These are phyloP conservation scores for Zoroaster sp. DNA, from an alignment of 53 echinoderm and acorn worm species.

Conservation along the genomic window DNA sequence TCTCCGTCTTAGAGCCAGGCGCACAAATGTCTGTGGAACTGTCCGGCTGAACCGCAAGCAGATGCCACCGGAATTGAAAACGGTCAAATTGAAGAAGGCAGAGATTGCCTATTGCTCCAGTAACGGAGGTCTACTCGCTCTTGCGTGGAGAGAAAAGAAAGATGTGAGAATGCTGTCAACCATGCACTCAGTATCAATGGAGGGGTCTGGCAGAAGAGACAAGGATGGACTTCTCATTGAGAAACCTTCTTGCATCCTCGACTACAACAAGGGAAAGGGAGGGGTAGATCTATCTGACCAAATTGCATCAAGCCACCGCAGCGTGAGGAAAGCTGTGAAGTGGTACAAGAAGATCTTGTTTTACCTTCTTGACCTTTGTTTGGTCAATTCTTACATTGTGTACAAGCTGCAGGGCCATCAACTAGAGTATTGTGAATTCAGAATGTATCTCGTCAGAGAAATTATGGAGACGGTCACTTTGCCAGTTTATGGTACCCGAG, in stretches of 20 bases:
- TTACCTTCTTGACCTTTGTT: neutral
- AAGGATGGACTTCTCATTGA: neutral
- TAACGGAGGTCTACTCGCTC: slow-evolving; percentile 29
- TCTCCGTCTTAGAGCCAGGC: neutral
- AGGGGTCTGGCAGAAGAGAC: neutral
- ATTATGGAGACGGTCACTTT: neutral
- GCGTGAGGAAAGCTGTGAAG: slow-evolving; percentile 20
- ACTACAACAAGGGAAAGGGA: slow-evolving; percentile 6
- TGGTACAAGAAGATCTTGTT: slow-evolving; percentile 49
- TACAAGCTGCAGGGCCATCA: neutral
- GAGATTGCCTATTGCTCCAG: neutral
- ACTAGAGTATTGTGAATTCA: neutral
- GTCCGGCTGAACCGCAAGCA: slow-evolving; percentile 16
- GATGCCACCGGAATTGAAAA: slow-evolving; percentile 17
- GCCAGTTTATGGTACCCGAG: too few species aligned
- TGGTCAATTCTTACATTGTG: slow-evolving; percentile 24
- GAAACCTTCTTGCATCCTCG: slow-evolving; percentile 35
- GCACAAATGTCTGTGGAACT: slow-evolving; percentile 61
- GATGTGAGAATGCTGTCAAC: slow-evolving; percentile 49
- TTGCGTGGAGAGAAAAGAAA: slow-evolving; percentile 11
- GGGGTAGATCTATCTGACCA: slow-evolving; percentile 45
- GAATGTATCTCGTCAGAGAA: neutral
- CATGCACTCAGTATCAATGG: neutral
- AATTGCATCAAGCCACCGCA: neutral
- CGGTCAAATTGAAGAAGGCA: neutral